These are phyloP conservation scores for Kryptolebias marmoratus DNA, from an alignment of 2,113 vertebrate genomes.

Conservation along the genomic window DNA sequence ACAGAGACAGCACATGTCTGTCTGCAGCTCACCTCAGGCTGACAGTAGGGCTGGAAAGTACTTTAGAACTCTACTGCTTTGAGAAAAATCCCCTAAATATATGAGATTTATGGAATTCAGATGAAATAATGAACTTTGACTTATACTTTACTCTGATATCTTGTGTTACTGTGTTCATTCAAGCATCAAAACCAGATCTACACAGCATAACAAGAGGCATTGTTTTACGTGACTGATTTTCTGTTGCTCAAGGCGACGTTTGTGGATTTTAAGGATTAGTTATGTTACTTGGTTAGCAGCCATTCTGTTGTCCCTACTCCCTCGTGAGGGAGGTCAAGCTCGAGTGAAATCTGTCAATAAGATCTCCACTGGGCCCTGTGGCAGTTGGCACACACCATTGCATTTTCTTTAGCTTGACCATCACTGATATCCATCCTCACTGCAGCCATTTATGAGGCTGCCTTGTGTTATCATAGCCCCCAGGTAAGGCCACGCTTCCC, in stretches of 20 bases:
- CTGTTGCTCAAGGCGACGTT: conserved; percentile 12
- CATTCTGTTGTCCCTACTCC: conserved; percentile 19
- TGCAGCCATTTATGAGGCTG: conserved; percentile 44
- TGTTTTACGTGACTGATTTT: conserved; percentile 22
- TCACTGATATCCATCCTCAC: conserved; percentile 31
- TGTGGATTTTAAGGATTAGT: conserved; percentile 41
- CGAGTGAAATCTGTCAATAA: conserved; percentile 63
- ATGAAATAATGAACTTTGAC: neutral
- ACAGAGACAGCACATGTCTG: conserved; percentile 5
- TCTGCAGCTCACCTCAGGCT: conserved; percentile 5
- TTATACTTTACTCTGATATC: neutral
- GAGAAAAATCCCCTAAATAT: neutral
- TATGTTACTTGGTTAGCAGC: conserved; percentile 32
- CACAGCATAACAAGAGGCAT: conserved; percentile 6
- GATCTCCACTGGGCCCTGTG: conserved; percentile 42
- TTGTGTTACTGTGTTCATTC: neutral
- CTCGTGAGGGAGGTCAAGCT: conserved; percentile 61
- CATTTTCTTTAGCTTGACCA: conserved; percentile 20
- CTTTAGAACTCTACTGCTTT: neutral
- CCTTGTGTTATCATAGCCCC: conserved; percentile 51
- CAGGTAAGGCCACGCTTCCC: conserved; percentile 48
- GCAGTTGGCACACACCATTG: conserved; percentile 46
- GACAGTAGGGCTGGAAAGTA: neutral
- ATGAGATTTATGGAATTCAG: neutral
- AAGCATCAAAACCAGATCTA: conserved; percentile 11